phyloP scores from a whole-genome alignment of 1,140 invertebrate genomes.

The Drosophila pseudoananassae region DNA sequence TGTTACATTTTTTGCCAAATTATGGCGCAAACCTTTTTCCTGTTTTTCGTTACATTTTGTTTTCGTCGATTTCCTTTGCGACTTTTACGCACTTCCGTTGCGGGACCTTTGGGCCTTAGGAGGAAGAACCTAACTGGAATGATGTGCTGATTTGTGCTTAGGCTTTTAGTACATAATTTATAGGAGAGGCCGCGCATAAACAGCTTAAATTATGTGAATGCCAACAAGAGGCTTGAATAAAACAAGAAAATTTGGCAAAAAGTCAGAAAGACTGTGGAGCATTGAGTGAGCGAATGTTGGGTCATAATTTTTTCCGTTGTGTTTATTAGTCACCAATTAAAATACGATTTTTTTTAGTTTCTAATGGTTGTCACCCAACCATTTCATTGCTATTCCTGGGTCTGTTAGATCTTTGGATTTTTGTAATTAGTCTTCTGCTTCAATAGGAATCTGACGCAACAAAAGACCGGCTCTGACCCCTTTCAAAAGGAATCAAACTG shows the following conservation, averaged over 20 bases:
- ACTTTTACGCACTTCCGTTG: constrained; percentile 69
- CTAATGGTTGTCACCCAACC: not conserved
- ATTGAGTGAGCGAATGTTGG: not conserved
- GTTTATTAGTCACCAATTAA: not conserved
- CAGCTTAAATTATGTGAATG: constrained; percentile 73
- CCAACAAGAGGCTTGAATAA: constrained; percentile 28
- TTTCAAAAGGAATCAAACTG: constrained; percentile 17
- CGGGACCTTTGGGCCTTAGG: constrained; percentile 18
- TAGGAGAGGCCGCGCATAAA: constrained; percentile 66
- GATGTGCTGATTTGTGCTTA: constrained; percentile 68
- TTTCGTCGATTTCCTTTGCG: constrained; percentile 60
- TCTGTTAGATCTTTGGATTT: not conserved
- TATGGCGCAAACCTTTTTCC: constrained; percentile 57
- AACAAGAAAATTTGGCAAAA: constrained; percentile 7
- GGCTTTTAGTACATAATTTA: constrained; percentile 80
- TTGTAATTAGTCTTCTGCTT: constrained; percentile 26
- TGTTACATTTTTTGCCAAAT: constrained; percentile 61
- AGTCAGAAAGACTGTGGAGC: constrained; percentile 9
- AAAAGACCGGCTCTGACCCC: constrained; percentile 23
- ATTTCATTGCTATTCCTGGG: not conserved
- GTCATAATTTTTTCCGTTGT: not conserved
- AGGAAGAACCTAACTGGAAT: constrained; percentile 53
- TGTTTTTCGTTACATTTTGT: constrained; percentile 36
- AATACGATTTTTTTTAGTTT: not conserved
- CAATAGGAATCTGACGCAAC: constrained; percentile 23